These are phyloP conservation scores for Paguma larvata DNA, from an alignment of 2,797 vertebrate species.

Conservation along the genomic window DNA sequence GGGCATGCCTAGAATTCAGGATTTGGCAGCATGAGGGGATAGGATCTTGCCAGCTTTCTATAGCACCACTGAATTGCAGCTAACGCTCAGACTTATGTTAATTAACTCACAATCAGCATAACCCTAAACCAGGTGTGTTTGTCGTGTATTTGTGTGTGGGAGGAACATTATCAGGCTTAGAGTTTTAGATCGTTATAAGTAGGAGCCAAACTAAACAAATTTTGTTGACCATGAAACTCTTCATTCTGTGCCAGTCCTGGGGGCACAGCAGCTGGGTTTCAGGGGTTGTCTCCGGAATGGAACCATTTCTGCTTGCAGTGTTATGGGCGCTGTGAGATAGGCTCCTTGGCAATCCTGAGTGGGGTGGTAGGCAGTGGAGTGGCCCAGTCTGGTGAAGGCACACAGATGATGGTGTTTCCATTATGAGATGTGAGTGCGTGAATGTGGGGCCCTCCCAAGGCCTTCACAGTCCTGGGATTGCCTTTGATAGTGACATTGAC, in stretches of 20 bases:
- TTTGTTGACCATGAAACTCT: not conserved
- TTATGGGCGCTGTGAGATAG: not conserved
- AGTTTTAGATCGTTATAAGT: not conserved
- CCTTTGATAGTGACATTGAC: not conserved
- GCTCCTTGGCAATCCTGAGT: not conserved
- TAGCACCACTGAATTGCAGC: not conserved
- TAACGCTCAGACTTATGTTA: not conserved
- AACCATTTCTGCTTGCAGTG: not conserved
- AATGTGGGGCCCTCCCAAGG: not conserved
- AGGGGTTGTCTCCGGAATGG: not conserved
- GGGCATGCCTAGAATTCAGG: not conserved
- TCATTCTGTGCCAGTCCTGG: not conserved
- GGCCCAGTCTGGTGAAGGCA: not conserved
- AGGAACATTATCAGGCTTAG: not conserved
- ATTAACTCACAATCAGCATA: not conserved
- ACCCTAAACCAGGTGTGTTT: constrained; percentile 41
- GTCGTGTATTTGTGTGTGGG: constrained; percentile 1
- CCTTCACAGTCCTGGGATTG: not conserved
- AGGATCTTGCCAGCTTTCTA: not conserved
- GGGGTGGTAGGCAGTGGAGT: not conserved
- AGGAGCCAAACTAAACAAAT: constrained; percentile 34
- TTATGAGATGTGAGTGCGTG: not conserved
- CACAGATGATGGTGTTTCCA: not conserved
- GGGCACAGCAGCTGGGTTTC: not conserved
- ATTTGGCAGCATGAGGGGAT: not conserved